These are phyloP conservation scores for Anabacerthia variegaticeps DNA, from an alignment of 2,797 vertebrate genomes.

Conservation along the genomic window DNA sequence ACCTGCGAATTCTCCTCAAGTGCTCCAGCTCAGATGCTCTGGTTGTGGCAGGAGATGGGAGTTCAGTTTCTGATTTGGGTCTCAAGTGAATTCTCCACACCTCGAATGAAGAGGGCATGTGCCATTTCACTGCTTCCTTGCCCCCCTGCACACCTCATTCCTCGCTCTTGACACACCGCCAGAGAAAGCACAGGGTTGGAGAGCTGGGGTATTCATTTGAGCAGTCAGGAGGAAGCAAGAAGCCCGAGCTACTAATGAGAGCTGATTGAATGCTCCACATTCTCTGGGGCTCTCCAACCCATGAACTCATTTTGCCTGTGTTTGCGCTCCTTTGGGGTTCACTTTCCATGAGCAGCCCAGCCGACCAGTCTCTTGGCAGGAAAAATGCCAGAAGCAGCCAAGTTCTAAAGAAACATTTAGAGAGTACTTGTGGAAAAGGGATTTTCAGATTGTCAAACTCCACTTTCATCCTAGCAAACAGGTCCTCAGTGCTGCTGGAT, in stretches of 20 bases:
- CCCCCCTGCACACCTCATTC: slow-evolving; percentile 27
- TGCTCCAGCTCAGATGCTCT: background rate
- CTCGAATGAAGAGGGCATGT: background rate
- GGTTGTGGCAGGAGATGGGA: background rate
- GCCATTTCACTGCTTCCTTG: background rate
- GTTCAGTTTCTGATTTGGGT: background rate
- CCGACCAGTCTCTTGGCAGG: background rate
- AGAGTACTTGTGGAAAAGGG: slow-evolving; percentile 28
- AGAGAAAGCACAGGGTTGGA: slow-evolving; percentile 48
- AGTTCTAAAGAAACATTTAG: slow-evolving; percentile 26
- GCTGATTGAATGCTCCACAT: slow-evolving; percentile 1
- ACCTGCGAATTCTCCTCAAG: background rate
- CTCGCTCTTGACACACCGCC: slow-evolving; percentile 13
- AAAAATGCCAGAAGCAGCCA: slow-evolving; percentile 43
- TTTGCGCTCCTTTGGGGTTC: slow-evolving; percentile 43
- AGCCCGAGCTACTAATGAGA: slow-evolving; percentile 14
- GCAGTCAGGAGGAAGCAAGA: slow-evolving; percentile 41
- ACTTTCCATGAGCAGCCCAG: slow-evolving; percentile 32
- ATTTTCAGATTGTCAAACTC: slow-evolving; percentile 10
- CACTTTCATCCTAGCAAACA: background rate
- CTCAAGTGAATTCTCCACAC: background rate
- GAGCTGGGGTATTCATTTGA: slow-evolving; percentile 24
- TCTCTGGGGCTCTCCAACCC: slow-evolving; percentile 2
- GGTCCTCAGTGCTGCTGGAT: background rate
- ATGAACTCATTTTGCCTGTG: slow-evolving; percentile 35